Base-by-base conservation (phyloP, 2,113 vertebrate genomes). In the Campylomormyrus tamandua region DNA sequence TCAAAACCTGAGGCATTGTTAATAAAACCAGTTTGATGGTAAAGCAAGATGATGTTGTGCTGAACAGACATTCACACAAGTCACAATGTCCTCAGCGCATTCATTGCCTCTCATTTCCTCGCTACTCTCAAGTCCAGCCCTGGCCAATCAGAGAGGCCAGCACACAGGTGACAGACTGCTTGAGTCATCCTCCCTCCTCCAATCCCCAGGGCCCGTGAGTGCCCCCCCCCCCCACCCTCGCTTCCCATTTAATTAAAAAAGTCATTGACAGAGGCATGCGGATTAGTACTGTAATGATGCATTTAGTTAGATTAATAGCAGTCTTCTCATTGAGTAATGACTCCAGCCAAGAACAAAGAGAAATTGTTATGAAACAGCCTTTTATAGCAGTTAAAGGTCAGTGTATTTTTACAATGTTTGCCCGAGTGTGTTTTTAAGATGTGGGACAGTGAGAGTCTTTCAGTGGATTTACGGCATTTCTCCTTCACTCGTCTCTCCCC, bases 191-290 rank as follows among this genome's bases (percentile, higher is more conserved):
- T 94, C 94, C 93, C 94, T 94, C 94, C 95, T 96, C 95, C 96
- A 96, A 96, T 96, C 96, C 95, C 93, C 94, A 94, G 95, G 94
- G 95, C 94, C 94, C 93, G 95, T 96, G 95, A 90, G 91, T 95
- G 95, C 96, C 95, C 94, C 94, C 94, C 93, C 95, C 96, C 95
- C 94, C 96, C 95, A n/a, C n/a, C n/a, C 95, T 94, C 94, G 92
- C 96, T 95, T 96, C 96, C 97, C 95, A 95, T 97, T 98, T 98
- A 97, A 98, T 98, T 98, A 98, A 98, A 98, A 97, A 95, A 96
- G 96, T 97, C 97, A 97, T 94, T 97, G 97, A 97, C 97, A 97
- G 97, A 97, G 97, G 97, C 96, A 96, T 96, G 96, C 95, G 97
- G 97, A 98, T 98, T 97, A 97, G 95, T 92, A 92, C 94, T 90